Conservation (phyloP, 2,113 vertebrate species). For the Toxotes chatareus region DNA sequence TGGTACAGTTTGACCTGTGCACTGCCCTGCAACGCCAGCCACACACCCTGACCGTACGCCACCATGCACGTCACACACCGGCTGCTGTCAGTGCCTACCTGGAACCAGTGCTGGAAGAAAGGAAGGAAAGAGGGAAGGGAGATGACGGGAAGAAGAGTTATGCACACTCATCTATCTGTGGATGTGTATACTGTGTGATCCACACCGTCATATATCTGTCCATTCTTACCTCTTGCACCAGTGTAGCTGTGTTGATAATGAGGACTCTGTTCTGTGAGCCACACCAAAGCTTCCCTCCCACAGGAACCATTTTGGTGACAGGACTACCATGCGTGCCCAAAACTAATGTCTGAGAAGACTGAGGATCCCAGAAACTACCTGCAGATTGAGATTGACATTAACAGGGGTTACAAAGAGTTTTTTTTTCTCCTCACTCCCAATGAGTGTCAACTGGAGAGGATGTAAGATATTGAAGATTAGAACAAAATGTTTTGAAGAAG, state of each 20-base stretch:
- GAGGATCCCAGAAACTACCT: constrained; percentile 99
- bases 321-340: constrained; percentile 90
- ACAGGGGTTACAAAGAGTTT: background rate
- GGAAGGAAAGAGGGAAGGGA: background rate
- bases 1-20: constrained; percentile 97
- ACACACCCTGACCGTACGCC: constrained; percentile 90
- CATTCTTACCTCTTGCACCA: constrained; percentile 93
- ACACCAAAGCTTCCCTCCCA: constrained; percentile 94
- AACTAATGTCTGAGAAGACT: constrained; percentile 91
- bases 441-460: too few species aligned
- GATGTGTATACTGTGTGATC: background rate
- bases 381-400: constrained; percentile 29
- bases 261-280: constrained; percentile 95
- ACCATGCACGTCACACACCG: constrained; percentile 96
- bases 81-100: constrained; percentile 91
- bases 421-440: background rate
- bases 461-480: too few species aligned
- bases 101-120: constrained; percentile 88
- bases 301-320: constrained; percentile 96
- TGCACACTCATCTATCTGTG: background rate
- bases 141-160: background rate
- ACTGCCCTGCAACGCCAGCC: constrained; percentile 94
- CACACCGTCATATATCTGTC: background rate
- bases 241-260: constrained; percentile 88
- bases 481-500: too few species aligned